Evolutionary conservation across 2,888 invertebrate genomes (phyloP), one percentile per base, ranked within the genome.

Genomic region (Pristionchus entomophagus): DNA sequence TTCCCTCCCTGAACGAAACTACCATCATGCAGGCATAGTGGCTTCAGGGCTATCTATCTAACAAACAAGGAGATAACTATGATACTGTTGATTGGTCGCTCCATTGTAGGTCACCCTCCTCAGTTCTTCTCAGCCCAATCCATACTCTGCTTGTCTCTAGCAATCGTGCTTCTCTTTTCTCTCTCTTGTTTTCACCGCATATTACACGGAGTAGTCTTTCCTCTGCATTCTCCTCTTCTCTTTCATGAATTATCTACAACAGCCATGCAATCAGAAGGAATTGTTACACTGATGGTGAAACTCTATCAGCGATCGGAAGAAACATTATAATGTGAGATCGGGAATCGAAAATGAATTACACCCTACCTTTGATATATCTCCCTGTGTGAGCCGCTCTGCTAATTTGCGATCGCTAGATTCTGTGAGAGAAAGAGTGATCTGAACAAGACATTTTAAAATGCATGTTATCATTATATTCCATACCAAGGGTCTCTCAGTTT

Each of bases 231-330:
- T 78, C 78, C 12, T 78, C 78, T 38, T 26, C 38, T 6, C 1
- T 14, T 22, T n/a, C 2, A 78, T 49, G 78, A 78, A 78, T 78
- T 49, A 78, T 49, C 78, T 78, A 32, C 45, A 78, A 45, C 51
- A 45, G 29, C 49, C 78, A 78, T 45, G 45, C 6, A 45, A 45
- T 45, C 45, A 45, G 45, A 45, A 14, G 8, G 45, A 6, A 45
- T 45, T 45, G 6, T 45, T 14, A 45, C 8, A 10, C 45, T 45
- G 14, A n/a, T n/a, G n/a, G n/a, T n/a, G 8, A 45, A 6, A 45
- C 45, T 45, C 45, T 45, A 14, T 14, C 45, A 14, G 14, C 45
- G 45, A 14, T 6, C 45, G 45, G 14, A 14, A 45, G 45, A 45
- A 14, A 10, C 8, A 45, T 14, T 22, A 59, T 6, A 45, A 26